Percentiles rank a stretch among this genome's conserved stretches.
Conservation (phyloP, 2,113 vertebrate genomes). For the Hydrolagus affinis region DNA sequence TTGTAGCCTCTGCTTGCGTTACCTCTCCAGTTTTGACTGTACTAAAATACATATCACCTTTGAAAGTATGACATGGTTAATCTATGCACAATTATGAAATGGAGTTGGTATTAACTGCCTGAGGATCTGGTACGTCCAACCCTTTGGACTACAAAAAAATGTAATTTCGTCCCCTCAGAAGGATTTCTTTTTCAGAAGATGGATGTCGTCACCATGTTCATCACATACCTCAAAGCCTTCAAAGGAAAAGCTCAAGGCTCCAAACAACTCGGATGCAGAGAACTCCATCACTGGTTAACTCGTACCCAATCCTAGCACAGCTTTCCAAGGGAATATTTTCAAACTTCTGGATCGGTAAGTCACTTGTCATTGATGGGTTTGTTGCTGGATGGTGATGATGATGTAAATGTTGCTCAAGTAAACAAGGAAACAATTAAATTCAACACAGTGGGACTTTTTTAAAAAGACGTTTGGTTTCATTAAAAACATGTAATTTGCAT, state of each 20-base stretch:
- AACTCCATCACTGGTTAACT: neutral
- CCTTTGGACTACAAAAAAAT: neutral
- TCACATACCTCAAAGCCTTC: neutral
- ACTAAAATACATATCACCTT: too few relatives aligned
- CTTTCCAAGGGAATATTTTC: slow-evolving; percentile 2
- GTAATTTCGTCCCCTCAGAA: neutral
- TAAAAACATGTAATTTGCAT: neutral
- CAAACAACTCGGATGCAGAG: neutral
- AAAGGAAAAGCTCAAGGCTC: neutral
- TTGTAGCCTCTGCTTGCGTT: too few relatives aligned
- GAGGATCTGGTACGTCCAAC: neutral
- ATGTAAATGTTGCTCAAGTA: neutral
- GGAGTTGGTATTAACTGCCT: neutral
- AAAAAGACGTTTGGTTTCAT: neutral
- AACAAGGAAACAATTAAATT: neutral
- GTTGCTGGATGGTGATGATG: neutral
- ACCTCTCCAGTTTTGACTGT: too few relatives aligned
- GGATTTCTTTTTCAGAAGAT: neutral
- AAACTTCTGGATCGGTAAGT: neutral
- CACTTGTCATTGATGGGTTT: slow-evolving; percentile 3
- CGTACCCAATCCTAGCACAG: neutral
- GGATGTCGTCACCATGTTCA: neutral
- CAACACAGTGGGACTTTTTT: neutral
- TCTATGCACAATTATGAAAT: too few relatives aligned
- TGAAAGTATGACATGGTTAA: too few relatives aligned